Conservation (phyloP, 2,888 invertebrate genomes). For the Trichopoda pennipes region DNA sequence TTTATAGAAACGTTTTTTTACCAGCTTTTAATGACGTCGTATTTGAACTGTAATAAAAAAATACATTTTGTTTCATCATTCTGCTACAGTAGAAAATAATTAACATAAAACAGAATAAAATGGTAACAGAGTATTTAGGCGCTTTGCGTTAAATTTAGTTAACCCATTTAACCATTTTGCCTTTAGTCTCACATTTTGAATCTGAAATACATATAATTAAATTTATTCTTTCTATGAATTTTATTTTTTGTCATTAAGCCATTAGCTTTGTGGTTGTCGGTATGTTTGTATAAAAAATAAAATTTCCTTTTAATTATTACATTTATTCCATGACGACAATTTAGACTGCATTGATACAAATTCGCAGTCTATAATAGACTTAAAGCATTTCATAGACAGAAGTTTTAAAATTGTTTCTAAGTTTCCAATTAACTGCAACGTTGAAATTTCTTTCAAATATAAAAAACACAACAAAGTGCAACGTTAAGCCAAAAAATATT, state of each 20-base stretch:
- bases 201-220: neutral
- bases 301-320: too few species aligned
- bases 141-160: neutral
- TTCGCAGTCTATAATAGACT: too few species aligned
- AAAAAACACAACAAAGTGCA: neutral
- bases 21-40: constrained; percentile 8
- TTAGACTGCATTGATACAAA: too few species aligned
- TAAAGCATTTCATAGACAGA: too few species aligned
- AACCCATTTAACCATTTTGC: neutral
- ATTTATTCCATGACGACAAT: too few species aligned
- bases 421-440: neutral
- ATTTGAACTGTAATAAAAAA: constrained; percentile 39
- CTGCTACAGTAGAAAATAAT: neutral
- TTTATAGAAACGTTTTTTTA: constrained; percentile 15
- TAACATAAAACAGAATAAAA: neutral
- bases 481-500: too few species aligned
- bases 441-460: neutral
- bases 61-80: neutral
- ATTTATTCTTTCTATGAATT: neutral
- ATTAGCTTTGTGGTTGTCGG: too few species aligned
- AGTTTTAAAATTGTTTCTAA: neutral
- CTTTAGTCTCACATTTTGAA: neutral
- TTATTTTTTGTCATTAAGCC: too few species aligned
- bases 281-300: too few species aligned
- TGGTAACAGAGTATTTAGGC: neutral